phyloP scores from a whole-genome alignment of 1,140 invertebrate species.

The Rhagoletis pomonella region DNA sequence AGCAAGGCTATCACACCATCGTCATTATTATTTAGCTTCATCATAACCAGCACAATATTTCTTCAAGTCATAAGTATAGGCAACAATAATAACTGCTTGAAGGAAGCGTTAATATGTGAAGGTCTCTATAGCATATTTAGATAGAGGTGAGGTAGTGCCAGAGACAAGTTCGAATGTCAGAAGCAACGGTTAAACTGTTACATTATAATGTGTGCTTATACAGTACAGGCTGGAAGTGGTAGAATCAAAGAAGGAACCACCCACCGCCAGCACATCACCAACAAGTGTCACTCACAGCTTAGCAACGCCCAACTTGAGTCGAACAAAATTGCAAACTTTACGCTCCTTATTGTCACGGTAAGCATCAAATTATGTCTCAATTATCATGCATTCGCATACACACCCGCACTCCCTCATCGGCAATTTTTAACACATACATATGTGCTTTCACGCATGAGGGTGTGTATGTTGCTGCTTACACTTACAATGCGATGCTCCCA shows the following conservation, averaged over 20 bases:
- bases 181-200: too few relatives aligned
- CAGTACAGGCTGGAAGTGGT: neutral
- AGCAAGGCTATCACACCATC: neutral
- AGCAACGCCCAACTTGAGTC: neutral
- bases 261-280: neutral
- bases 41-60: constrained; percentile 34
- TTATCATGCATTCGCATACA: neutral
- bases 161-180: too few relatives aligned
- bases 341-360: constrained; percentile 1
- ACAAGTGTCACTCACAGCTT: constrained; percentile 10
- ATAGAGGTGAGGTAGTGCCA: too few relatives aligned
- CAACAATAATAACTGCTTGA: neutral
- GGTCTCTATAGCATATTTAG: neutral
- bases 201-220: neutral
- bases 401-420: neutral
- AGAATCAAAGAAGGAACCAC: too few relatives aligned
- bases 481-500: neutral
- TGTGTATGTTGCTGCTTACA: neutral
- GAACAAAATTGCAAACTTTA: constrained; percentile 3
- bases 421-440: neutral
- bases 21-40: neutral
- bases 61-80: constrained; percentile 8
- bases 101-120: constrained; percentile 1
- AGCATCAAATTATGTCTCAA: constrained; percentile 44
- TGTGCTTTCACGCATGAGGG: neutral